Base-by-base conservation (phyloP, 2,888 invertebrate genomes). In the Leptarthrus brevirostris region DNA sequence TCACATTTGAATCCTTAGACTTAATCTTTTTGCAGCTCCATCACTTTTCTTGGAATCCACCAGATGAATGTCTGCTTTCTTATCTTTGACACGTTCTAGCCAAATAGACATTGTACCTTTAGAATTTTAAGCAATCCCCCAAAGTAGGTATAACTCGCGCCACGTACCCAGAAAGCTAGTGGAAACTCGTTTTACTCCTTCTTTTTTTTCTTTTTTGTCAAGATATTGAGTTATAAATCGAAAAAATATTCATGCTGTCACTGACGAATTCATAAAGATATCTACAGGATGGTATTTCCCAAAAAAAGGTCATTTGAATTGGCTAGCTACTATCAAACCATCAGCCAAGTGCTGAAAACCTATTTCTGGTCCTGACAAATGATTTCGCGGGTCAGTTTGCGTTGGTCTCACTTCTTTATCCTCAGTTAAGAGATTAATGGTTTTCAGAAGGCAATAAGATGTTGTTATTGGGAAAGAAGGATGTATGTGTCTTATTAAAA, bases 371-470 rank as follows among this genome's bases (percentile, higher is more conserved):
- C 70, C 70, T 76, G 76, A 76, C 76, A 76, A 76, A 76, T 76
- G 76, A 74, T 73, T 74, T 73, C 74, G 74, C 73, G 76, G 52
- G 74, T 76, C 53, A 47, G 22, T 69, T 24, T 73, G 24, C 18
- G 66, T 53, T 36, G 24, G 26, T 18, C 53, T 72, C 66, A 71
- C 71, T 72, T 72, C 74, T 69, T 30, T 76, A 72, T 74, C 69
- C 61, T 66, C 53, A 61, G 73, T 30, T n/a, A n/a, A 58, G 69
- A 73, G 76, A 76, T 76, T 76, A 76, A 76, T 76, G 74, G 71
- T 40, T 58, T 72, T 74, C 53, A 73, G 72, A 76, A 74, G 76
- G 58, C 76, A 72, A 74, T 76, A 73, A 70, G 53, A 70, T 72
- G 70, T 72, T 76, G 72, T 66, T 72, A 61, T 75, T 66, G 66